These are phyloP conservation scores for Nymphalis polychloros DNA, from an alignment of 2,888 invertebrate genomes.

Conservation along the genomic window DNA sequence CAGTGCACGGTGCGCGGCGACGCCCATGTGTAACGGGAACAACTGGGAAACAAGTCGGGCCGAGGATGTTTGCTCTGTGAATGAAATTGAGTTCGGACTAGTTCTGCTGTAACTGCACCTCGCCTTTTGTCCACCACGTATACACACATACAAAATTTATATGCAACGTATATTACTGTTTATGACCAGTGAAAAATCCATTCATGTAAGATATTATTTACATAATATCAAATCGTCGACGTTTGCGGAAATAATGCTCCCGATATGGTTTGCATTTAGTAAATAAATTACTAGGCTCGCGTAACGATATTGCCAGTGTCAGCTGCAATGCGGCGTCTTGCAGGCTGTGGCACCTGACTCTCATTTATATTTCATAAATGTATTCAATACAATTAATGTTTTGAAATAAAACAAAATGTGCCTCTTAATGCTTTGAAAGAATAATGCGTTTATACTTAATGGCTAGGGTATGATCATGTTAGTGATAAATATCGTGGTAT, in stretches of 20 bases:
- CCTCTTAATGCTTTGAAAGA: not conserved
- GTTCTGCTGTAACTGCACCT: not conserved
- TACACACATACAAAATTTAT: too few relatives aligned
- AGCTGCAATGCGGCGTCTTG: constrained; percentile 32
- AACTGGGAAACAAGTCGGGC: constrained; percentile 25
- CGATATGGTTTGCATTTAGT: constrained; percentile 18
- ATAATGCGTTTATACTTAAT: not conserved
- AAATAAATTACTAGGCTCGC: constrained; percentile 22
- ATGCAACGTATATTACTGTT: too few relatives aligned
- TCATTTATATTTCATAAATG: not conserved
- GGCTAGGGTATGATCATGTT: not conserved
- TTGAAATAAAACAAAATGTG: not conserved
- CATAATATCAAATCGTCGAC: not conserved
- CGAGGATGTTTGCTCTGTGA: constrained; percentile 15
- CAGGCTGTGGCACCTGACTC: not conserved
- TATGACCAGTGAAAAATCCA: too few relatives aligned
- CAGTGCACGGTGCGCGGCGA: constrained; percentile 2
- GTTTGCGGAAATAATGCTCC: not conserved
- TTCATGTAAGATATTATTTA: too few relatives aligned
- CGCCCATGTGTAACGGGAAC: constrained; percentile 11
- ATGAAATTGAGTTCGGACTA: constrained; percentile 16
- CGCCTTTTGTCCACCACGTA: not conserved
- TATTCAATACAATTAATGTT: not conserved
- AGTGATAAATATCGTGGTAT: constrained; percentile 5
- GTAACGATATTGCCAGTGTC: constrained; percentile 30